These are phyloP conservation scores for Crepidodera aurea DNA, from an alignment of 2,888 invertebrate species.

Conservation along the genomic window DNA sequence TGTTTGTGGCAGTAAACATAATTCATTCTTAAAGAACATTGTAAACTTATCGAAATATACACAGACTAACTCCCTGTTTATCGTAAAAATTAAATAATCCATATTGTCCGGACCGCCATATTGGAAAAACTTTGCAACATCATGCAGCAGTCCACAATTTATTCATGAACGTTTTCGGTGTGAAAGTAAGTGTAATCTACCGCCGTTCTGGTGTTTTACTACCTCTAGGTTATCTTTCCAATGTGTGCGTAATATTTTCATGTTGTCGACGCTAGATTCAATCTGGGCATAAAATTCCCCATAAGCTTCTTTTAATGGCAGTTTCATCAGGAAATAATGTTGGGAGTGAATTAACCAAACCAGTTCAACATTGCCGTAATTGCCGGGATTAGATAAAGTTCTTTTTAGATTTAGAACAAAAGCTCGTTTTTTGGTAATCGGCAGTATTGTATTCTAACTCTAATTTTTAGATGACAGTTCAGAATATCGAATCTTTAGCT, in stretches of 20 bases:
- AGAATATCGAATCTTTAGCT: too few species aligned
- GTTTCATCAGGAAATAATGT: conserved; percentile 35
- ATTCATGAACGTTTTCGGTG: conserved; percentile 10
- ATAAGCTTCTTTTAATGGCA: conserved; percentile 35
- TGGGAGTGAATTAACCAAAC: conserved; percentile 35
- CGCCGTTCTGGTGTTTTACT: conserved; percentile 32
- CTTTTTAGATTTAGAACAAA: not conserved
- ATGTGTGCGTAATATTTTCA: conserved; percentile 39
- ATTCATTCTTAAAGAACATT: too few species aligned
- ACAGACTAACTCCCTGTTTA: too few species aligned
- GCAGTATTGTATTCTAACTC: too few species aligned
- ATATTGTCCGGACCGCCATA: not conserved
- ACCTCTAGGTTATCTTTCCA: conserved; percentile 35
- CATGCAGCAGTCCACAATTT: conserved; percentile 2
- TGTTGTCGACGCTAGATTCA: conserved; percentile 38
- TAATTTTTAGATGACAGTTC: too few species aligned
- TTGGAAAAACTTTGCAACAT: not conserved
- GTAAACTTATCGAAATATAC: too few species aligned
- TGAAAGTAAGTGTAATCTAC: conserved; percentile 29
- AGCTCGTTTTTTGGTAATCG: not conserved
- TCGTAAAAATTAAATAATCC: not conserved
- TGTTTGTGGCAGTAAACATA: too few species aligned
- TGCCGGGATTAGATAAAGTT: conserved; percentile 16
- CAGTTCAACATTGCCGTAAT: conserved; percentile 23
- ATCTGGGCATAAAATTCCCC: conserved; percentile 40